phyloP scores from a whole-genome alignment of 2,888 invertebrate genomes.

The Polydrusus cervinus region DNA sequence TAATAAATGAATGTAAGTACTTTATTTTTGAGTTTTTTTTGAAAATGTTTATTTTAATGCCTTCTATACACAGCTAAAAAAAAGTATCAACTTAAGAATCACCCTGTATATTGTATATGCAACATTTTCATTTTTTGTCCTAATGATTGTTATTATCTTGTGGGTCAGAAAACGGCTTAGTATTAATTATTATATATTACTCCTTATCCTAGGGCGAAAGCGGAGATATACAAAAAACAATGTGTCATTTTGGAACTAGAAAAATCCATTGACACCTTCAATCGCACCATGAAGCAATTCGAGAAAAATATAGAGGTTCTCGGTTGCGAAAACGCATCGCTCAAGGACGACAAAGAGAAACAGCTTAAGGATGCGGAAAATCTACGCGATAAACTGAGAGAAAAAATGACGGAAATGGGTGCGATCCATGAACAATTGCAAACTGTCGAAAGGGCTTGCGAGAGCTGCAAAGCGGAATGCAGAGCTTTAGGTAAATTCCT shows the following conservation, averaged over 20 bases:
- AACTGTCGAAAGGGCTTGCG: neutral
- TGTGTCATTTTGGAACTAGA: slow-evolving; percentile 49
- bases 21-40: too few species aligned
- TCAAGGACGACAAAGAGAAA: slow-evolving; percentile 27
- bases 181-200: neutral
- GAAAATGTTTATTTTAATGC: too few species aligned
- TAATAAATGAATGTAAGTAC: too few species aligned
- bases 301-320: slow-evolving; percentile 41
- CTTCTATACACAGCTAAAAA: too few species aligned
- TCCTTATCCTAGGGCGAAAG: slow-evolving; percentile 35
- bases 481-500: neutral
- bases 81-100: too few species aligned
- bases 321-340: slow-evolving; percentile 34
- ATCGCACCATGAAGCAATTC: slow-evolving; percentile 41
- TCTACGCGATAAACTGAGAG: slow-evolving; percentile 5
- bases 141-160: too few species aligned
- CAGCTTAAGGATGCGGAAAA: neutral
- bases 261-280: slow-evolving; percentile 43
- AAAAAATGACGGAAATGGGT: slow-evolving; percentile 14
- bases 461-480: neutral
- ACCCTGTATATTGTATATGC: too few species aligned
- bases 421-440: slow-evolving; percentile 15
- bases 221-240: slow-evolving; percentile 50
- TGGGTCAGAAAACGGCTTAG: too few species aligned
- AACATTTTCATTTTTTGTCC: too few species aligned